Percentiles rank a stretch among this genome's conserved stretches.
Evolutionary conservation across 2,113 vertebrate species (phyloP).

Genomic region (Origma solitaria): DNA sequence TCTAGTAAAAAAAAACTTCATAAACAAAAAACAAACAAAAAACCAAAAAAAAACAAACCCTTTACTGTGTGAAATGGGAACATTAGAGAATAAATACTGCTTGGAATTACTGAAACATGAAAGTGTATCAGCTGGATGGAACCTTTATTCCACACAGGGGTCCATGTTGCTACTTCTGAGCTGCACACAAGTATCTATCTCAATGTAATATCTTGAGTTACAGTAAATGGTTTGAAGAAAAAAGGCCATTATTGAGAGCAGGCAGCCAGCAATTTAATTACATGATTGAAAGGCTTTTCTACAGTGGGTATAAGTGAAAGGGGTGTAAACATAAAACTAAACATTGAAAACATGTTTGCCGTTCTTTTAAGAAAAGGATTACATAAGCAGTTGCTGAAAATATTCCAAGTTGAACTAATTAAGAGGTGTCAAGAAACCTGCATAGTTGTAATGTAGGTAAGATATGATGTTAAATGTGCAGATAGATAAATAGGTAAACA

Average conservation of each 20-base stretch:
- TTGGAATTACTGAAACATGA: neutral
- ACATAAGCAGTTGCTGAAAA: neutral
- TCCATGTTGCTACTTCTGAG: neutral
- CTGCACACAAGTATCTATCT: neutral
- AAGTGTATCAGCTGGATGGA: neutral
- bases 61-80: neutral
- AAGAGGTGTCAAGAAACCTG: neutral
- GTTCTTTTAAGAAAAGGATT: neutral
- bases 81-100: neutral
- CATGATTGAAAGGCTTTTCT: neutral
- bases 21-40: rapidly evolving
- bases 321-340: neutral
- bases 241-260: neutral
- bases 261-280: neutral
- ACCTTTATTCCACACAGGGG: neutral
- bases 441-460: too few species aligned
- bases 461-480: neutral
- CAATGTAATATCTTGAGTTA: neutral
- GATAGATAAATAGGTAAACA: neutral
- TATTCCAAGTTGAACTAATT: neutral
- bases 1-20: neutral
- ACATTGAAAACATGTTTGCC: neutral
- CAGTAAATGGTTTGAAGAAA: neutral
- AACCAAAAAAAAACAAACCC: neutral
- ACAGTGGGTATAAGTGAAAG: neutral